Evolutionary conservation across 2,113 vertebrate genomes (phyloP).

Genomic region (Prochilodus magdalenae): DNA sequence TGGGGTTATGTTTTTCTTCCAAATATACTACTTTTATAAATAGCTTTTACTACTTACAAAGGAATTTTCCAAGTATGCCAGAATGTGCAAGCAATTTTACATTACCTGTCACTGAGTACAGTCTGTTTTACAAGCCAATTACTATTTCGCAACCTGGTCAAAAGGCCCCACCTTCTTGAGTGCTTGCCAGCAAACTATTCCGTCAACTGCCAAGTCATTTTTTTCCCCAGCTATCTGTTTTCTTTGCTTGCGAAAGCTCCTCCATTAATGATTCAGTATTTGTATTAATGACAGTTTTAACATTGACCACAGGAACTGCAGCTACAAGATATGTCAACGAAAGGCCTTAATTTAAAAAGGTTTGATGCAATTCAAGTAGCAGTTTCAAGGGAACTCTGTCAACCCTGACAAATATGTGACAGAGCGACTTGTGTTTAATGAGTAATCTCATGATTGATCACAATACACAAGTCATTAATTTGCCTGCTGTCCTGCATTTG

Average conservation of each 20-base stretch:
- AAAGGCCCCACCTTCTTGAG: too few species aligned
- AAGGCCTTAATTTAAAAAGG: neutral
- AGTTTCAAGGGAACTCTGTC: neutral
- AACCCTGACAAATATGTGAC: neutral
- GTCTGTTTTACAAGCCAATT: neutral
- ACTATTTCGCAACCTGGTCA: neutral
- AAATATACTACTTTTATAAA: too few species aligned
- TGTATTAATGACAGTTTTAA: too few species aligned
- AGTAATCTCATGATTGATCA: too few species aligned
- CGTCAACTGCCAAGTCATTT: neutral
- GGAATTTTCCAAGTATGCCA: too few species aligned
- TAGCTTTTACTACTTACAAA: too few species aligned
- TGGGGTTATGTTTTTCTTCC: too few species aligned
- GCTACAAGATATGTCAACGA: neutral
- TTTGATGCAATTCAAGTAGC: neutral
- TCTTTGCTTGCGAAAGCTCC: constrained; percentile 15
- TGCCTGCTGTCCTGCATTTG: neutral
- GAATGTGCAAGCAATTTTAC: too few species aligned
- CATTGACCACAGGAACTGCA: neutral
- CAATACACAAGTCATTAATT: too few species aligned
- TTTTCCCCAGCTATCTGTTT: neutral
- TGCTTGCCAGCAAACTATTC: too few species aligned
- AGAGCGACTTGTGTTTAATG: neutral
- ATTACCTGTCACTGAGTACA: too few species aligned
- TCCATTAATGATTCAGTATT: constrained; percentile 8